Conservation (phyloP, 2,888 invertebrate species). For the Sesia apiformis region DNA sequence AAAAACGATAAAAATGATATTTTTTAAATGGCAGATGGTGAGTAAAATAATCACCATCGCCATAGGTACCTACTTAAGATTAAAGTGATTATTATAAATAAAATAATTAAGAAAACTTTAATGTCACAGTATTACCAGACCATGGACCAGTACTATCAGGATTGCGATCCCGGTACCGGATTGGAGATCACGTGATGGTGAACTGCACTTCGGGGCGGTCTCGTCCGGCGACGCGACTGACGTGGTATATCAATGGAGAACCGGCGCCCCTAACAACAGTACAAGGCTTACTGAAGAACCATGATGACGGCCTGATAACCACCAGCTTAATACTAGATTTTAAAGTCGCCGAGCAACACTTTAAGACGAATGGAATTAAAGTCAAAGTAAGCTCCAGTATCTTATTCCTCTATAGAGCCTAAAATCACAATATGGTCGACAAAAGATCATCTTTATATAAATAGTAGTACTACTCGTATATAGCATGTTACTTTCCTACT, state of each 20-base stretch:
- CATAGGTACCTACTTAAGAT: too few relatives aligned
- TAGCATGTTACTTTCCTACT: too few relatives aligned
- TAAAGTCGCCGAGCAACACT: slow-evolving; percentile 80
- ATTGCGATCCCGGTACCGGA: slow-evolving; percentile 81
- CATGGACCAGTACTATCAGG: slow-evolving; percentile 83
- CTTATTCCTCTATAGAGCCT: too few relatives aligned
- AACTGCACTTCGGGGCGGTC: slow-evolving; percentile 86
- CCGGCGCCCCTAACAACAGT: slow-evolving; percentile 66
- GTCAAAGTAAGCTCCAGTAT: slow-evolving; percentile 70
- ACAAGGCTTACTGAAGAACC: slow-evolving; percentile 37
- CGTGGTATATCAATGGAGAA: slow-evolving; percentile 89
- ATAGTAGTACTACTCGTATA: too few relatives aligned
- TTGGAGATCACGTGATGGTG: slow-evolving; percentile 81
- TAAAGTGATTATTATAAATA: not conserved
- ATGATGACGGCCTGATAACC: slow-evolving; percentile 76
- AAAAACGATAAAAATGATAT: too few relatives aligned
- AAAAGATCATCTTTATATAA: too few relatives aligned
- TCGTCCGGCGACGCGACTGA: slow-evolving; percentile 82
- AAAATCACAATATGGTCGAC: too few relatives aligned
- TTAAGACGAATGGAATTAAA: slow-evolving; percentile 83
- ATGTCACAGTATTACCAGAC: slow-evolving; percentile 78
- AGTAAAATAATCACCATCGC: too few relatives aligned
- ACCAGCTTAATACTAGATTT: slow-evolving; percentile 82
- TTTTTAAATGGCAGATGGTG: too few relatives aligned
- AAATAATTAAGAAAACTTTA: not conserved